These are phyloP conservation scores for Pomacea canaliculata DNA, from an alignment of 2,888 invertebrate species.

Conservation along the genomic window DNA sequence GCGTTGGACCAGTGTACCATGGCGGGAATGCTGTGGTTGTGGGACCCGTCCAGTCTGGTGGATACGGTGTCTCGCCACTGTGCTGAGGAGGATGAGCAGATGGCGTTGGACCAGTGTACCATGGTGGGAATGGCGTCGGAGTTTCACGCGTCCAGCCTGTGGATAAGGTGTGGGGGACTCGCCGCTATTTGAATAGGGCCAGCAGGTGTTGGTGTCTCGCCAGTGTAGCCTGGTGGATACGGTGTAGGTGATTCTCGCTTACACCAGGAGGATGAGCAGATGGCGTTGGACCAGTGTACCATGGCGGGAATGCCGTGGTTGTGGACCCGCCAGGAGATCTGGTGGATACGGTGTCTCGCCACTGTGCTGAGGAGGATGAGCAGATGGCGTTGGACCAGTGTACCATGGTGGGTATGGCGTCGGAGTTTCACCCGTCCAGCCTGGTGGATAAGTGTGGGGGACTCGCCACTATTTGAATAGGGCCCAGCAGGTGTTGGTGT, in stretches of 20 bases:
- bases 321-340: too few relatives aligned
- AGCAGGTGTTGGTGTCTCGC: too few relatives aligned
- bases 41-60: neutral
- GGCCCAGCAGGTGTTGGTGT: conserved; percentile 17
- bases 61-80: conserved; percentile 5
- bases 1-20: neutral
- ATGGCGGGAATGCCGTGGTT: neutral
- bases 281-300: conserved; percentile 14
- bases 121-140: too few relatives aligned
- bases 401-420: neutral
- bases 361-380: neutral
- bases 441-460: conserved; percentile 21
- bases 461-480: neutral
- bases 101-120: neutral
- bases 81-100: conserved; percentile 1
- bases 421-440: conserved; percentile 19
- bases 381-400: conserved; percentile 8
- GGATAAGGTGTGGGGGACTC: neutral
- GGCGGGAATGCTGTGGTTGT: neutral
- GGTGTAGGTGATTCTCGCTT: conserved; percentile 27
- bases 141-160: neutral
- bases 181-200: too few relatives aligned
- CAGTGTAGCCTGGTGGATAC: conserved; percentile 1
- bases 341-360: conserved; percentile 10
- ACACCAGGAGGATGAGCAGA: neutral